phyloP scores from a whole-genome alignment of 2,888 invertebrate species.

The Lasioglossum oenotherae region DNA sequence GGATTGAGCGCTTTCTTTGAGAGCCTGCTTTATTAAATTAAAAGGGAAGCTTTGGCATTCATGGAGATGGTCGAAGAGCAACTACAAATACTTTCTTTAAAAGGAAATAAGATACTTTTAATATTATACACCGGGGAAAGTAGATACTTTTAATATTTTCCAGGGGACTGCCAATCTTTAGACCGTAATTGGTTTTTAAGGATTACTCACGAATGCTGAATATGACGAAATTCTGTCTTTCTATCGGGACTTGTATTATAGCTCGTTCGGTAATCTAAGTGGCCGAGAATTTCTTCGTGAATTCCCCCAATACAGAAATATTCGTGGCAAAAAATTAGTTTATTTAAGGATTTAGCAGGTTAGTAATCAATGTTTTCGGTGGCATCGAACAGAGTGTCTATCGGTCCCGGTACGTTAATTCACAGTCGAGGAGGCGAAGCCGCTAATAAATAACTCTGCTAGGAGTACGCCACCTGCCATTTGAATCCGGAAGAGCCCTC shows the following conservation, averaged over 20 bases:
- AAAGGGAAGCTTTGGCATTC: background rate
- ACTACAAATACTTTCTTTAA: background rate
- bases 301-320: background rate
- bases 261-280: background rate
- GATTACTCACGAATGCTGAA: background rate
- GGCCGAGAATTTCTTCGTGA: background rate
- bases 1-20: background rate
- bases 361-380: background rate
- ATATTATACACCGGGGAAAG: background rate
- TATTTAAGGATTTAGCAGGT: background rate
- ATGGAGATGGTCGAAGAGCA: background rate
- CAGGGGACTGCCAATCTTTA: background rate
- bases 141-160: background rate
- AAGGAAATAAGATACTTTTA: background rate
- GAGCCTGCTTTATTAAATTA: background rate
- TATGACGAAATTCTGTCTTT: background rate
- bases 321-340: background rate
- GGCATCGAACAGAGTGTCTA: background rate
- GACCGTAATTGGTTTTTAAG: background rate
- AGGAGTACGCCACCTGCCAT: background rate
- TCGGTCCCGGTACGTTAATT: background rate
- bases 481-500: conserved; percentile 7
- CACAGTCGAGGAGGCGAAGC: background rate
- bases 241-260: background rate
- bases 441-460: background rate